Conservation (phyloP, 2,797 vertebrate species). For the Gymnocypris eckloni region DNA sequence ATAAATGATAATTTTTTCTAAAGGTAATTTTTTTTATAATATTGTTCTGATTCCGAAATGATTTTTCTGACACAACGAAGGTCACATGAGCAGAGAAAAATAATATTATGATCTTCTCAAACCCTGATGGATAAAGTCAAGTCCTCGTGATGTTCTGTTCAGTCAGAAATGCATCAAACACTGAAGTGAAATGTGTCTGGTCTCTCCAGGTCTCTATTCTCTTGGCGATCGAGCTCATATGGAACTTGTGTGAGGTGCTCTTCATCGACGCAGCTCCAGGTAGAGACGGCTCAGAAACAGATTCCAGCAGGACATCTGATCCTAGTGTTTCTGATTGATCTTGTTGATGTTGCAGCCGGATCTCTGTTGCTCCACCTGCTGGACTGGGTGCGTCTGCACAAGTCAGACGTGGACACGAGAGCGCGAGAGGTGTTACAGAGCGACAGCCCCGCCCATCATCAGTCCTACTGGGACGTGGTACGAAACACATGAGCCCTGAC, state of each 20-base stretch:
- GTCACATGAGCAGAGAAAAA: not conserved
- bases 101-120: not conserved
- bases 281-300: slow-evolving; percentile 63
- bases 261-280: slow-evolving; percentile 94
- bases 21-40: too few species aligned
- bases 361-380: slow-evolving; percentile 89
- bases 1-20: not conserved
- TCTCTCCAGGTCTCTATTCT: slow-evolving; percentile 87
- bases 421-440: slow-evolving; percentile 88
- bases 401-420: slow-evolving; percentile 89
- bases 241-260: slow-evolving; percentile 97
- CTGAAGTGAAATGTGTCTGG: not conserved
- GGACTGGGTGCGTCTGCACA: slow-evolving; percentile 94
- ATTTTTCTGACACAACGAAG: not conserved
- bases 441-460: slow-evolving; percentile 87
- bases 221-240: slow-evolving; percentile 93
- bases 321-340: not conserved
- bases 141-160: not conserved
- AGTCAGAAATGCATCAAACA: not conserved
- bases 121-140: not conserved
- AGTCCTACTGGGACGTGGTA: slow-evolving; percentile 92
- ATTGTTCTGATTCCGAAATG: not conserved
- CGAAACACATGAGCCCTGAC: slow-evolving; percentile 41
- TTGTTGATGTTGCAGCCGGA: slow-evolving; percentile 75
- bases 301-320: not conserved